A percentile compares a stretch with the other conserved stretches of the same genome.
These are phyloP conservation scores for Leptopilina boulardi DNA, from an alignment of 1,140 invertebrate genomes.

Conservation along the genomic window DNA sequence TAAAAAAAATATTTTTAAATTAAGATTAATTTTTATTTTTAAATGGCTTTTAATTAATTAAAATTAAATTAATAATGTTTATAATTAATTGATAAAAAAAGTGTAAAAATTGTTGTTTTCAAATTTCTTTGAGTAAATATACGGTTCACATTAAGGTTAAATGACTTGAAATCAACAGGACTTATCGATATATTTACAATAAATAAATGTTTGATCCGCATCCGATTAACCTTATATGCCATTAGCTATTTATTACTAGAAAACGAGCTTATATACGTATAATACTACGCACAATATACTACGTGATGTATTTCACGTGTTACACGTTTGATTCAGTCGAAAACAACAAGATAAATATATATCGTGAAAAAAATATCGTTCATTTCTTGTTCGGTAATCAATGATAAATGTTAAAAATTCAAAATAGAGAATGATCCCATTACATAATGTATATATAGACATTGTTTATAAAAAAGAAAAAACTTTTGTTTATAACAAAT, in stretches of 20 bases:
- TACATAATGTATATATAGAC: too few relatives aligned
- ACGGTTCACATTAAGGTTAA: neutral
- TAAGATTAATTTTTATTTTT: too few relatives aligned
- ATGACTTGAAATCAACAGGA: neutral
- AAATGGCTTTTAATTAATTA: too few relatives aligned
- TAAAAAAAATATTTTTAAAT: too few relatives aligned
- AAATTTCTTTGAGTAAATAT: neutral
- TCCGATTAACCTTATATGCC: constrained; percentile 12
- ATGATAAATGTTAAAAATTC: too few relatives aligned
- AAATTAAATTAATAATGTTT: neutral
- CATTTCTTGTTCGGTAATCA: neutral
- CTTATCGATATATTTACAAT: neutral
- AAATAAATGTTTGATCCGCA: constrained; percentile 10
- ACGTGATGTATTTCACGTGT: neutral
- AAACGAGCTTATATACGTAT: neutral
- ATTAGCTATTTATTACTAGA: neutral
- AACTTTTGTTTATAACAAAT: too few relatives aligned
- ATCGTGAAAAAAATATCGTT: neutral
- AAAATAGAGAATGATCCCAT: too few relatives aligned
- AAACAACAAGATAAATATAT: neutral
- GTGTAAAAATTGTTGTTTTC: neutral
- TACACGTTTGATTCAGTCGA: neutral
- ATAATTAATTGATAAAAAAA: neutral
- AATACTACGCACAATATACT: constrained; percentile 13
- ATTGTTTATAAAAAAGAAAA: too few relatives aligned